Conservation (phyloP, 2,888 invertebrate species). For the Tenodera sinensis region DNA sequence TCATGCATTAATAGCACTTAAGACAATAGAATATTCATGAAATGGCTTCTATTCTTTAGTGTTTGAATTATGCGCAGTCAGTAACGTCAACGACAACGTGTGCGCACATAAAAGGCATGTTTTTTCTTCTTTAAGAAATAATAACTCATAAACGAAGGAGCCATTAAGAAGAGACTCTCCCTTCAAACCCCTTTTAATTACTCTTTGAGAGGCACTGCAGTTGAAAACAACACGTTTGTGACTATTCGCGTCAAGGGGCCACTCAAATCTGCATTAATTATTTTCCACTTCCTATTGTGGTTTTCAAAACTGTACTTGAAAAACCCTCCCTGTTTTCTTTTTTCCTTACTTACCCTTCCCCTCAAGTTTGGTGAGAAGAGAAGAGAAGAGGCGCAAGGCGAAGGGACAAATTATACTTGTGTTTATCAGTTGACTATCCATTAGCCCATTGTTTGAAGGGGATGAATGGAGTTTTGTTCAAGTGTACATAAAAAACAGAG, state of each 20-base stretch:
- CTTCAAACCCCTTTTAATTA: background rate
- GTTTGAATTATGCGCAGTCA: no score
- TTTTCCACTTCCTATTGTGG: background rate
- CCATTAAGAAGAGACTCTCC: background rate
- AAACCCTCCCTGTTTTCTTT: background rate
- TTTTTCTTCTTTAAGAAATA: no score
- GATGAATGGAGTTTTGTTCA: constrained; percentile 2
- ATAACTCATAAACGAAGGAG: background rate
- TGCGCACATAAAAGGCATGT: no score
- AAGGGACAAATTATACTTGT: background rate
- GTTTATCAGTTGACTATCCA: background rate
- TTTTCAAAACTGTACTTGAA: background rate
- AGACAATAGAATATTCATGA: no score
- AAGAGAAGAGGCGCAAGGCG: background rate
- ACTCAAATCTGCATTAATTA: background rate
- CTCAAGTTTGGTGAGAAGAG: background rate
- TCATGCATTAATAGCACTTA: no score
- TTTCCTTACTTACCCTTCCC: background rate
- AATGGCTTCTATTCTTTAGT: no score
- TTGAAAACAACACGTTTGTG: background rate
- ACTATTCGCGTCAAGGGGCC: background rate
- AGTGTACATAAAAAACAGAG: background rate
- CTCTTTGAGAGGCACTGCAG: background rate
- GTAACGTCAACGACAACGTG: no score
- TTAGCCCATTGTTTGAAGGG: constrained; percentile 8